These are phyloP conservation scores for Mamestra configurata DNA, from an alignment of 1,140 invertebrate genomes.

Conservation along the genomic window DNA sequence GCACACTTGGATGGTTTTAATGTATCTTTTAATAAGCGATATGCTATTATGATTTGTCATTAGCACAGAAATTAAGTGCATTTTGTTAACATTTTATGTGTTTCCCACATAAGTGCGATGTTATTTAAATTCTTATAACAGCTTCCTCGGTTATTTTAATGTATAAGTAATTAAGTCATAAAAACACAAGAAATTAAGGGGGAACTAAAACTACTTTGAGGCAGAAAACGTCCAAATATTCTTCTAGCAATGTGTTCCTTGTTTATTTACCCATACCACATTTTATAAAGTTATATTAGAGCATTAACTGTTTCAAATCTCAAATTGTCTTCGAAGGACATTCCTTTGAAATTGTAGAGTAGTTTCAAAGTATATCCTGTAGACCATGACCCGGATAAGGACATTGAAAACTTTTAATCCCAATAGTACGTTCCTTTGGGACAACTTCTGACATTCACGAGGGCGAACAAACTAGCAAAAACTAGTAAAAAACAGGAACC, in stretches of 20 bases:
- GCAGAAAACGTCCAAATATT: too few species aligned
- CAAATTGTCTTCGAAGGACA: slow-evolving; percentile 17
- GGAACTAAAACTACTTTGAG: neutral
- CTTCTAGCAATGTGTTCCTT: neutral
- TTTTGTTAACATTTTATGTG: neutral
- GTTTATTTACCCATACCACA: neutral
- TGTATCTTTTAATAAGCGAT: neutral
- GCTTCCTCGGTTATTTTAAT: slow-evolving; percentile 5
- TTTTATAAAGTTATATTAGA: slow-evolving; percentile 4
- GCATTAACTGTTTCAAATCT: slow-evolving; percentile 7
- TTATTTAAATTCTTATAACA: slow-evolving; percentile 3
- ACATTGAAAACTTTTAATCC: too few species aligned
- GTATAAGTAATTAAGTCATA: neutral
- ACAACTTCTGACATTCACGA: too few species aligned
- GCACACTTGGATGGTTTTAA: neutral
- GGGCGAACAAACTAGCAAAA: too few species aligned
- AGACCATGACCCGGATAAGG: too few species aligned
- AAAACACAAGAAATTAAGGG: neutral
- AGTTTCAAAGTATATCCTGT: neutral
- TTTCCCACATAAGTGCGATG: slow-evolving; percentile 16
- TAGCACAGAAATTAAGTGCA: slow-evolving; percentile 17
- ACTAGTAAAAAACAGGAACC: neutral
- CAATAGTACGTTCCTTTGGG: too few species aligned
- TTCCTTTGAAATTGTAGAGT: slow-evolving; percentile 34
- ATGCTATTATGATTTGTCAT: neutral